Conservation (phyloP, 2,797 vertebrate genomes). For the Amphiprion clarkii region DNA sequence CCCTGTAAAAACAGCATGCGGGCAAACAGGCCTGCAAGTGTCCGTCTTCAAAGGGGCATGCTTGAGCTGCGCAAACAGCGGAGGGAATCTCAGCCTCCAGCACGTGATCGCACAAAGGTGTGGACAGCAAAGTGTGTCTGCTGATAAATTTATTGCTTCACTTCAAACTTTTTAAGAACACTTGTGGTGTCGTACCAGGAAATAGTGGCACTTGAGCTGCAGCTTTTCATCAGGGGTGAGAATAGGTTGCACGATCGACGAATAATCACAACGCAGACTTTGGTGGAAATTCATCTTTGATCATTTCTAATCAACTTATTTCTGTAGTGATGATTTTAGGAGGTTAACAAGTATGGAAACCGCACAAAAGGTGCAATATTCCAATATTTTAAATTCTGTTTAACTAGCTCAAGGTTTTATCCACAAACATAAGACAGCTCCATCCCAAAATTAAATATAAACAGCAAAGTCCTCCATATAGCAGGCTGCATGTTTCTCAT, state of each 20-base stretch:
- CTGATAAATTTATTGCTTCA: conserved; percentile 30
- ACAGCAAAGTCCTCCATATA: conserved; percentile 48
- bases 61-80: conserved; percentile 59
- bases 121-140: conserved; percentile 27
- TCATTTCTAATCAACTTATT: not conserved
- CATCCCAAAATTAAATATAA: conserved; percentile 65
- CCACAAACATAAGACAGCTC: conserved; percentile 21
- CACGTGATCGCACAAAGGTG: conserved; percentile 46
- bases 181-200: not conserved
- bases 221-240: not conserved
- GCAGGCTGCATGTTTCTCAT: conserved; percentile 56
- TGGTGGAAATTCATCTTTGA: not conserved
- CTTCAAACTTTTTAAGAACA: conserved; percentile 7
- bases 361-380: not conserved
- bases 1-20: conserved; percentile 51
- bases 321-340: not conserved
- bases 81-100: conserved; percentile 40
- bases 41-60: conserved; percentile 52
- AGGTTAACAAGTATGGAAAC: not conserved
- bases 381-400: conserved; percentile 17
- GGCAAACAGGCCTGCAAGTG: conserved; percentile 43
- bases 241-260: not conserved
- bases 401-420: conserved; percentile 26
- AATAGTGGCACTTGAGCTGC: not conserved
- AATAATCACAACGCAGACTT: not conserved